phyloP scores from a whole-genome alignment of 2,797 vertebrate genomes.

The Anguilla megastoma region DNA sequence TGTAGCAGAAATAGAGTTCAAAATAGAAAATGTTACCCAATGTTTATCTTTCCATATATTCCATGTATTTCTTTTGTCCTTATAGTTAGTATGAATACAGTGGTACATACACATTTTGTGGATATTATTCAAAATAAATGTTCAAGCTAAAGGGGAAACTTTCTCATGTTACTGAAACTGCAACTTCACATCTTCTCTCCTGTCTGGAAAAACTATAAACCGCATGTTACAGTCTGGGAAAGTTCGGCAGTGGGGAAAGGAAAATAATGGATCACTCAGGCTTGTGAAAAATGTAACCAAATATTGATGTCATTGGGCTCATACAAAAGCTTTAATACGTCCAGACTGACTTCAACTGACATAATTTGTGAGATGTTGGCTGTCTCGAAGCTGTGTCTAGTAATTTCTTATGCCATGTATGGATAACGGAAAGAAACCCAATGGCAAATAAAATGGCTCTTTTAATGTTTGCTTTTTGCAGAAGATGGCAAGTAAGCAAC shows the following conservation, averaged over 20 bases:
- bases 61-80: no score
- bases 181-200: background rate
- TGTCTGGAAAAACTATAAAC: background rate
- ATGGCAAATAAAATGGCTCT: background rate
- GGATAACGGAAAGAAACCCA: background rate
- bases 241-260: background rate
- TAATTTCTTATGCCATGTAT: background rate
- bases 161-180: no score
- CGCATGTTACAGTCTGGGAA: background rate
- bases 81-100: no score
- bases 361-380: background rate
- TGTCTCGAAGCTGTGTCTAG: background rate
- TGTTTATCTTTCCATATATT: no score
- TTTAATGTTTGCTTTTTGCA: background rate
- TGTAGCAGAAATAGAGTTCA: no score
- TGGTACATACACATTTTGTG: no score
- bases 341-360: background rate
- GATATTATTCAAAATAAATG: no score
- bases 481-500: background rate
- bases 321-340: background rate
- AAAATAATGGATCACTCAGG: background rate
- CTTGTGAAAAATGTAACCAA: background rate
- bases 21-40: no score
- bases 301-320: background rate
- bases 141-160: no score